phyloP scores from a whole-genome alignment of 2,888 invertebrate species.

The Chaetoderma sp. region DNA sequence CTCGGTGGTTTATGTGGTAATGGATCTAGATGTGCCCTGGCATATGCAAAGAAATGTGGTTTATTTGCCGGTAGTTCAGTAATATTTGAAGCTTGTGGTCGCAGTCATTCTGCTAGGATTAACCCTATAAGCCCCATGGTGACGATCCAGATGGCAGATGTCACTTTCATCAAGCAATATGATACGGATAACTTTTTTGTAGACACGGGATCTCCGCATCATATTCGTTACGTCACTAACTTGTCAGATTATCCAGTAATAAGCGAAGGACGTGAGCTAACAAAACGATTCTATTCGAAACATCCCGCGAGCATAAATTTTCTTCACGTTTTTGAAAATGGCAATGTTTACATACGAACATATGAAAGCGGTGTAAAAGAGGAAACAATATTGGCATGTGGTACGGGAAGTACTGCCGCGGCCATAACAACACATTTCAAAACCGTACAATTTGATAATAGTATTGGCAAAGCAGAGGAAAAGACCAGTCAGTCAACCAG shows the following conservation, averaged over 20 bases:
- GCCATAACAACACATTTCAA: conserved; percentile 22
- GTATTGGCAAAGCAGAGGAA: not conserved
- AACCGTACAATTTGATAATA: no score
- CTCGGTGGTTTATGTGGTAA: conserved; percentile 45
- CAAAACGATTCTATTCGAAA: conserved; percentile 18
- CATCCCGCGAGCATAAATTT: conserved; percentile 42
- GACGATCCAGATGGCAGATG: conserved; percentile 3
- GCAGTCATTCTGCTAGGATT: conserved; percentile 24
- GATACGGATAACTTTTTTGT: conserved; percentile 34
- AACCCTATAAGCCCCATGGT: conserved; percentile 11
- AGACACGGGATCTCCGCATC: conserved; percentile 44
- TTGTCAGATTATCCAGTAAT: conserved; percentile 29
- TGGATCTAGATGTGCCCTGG: conserved; percentile 41
- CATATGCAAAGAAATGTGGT: conserved; percentile 34
- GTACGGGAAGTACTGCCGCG: conserved; percentile 44
- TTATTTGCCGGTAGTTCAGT: not conserved
- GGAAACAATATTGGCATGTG: conserved; percentile 49
- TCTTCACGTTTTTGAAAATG: conserved; percentile 8
- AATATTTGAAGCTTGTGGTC: conserved; percentile 32
- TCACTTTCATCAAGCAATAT: not conserved
- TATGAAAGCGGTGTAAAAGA: conserved; percentile 46
- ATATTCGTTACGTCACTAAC: conserved; percentile 36
- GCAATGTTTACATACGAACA: conserved; percentile 33
- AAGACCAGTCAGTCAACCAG: not conserved
- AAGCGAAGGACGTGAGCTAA: conserved; percentile 24